Evolutionary conservation across 1,140 invertebrate genomes (phyloP).

Genomic region (Penaeus vannamei): DNA sequence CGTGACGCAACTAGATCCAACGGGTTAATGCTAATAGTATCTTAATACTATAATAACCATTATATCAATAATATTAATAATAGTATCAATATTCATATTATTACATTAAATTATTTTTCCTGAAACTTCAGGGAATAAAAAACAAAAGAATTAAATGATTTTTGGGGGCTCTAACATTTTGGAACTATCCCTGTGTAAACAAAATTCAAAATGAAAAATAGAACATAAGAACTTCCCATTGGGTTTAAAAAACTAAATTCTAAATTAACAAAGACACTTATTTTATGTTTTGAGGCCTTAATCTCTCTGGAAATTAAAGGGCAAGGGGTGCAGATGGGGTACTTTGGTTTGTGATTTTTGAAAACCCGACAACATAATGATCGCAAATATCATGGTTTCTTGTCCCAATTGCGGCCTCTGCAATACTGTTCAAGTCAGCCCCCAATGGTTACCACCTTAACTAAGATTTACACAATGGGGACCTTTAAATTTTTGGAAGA

Average conservation of each 20-base stretch:
- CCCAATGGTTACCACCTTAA: conserved; percentile 96
- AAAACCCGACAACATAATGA: conserved; percentile 90
- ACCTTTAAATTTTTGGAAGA: conserved; percentile 95
- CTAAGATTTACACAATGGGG: conserved; percentile 93
- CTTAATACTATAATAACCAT: too few relatives aligned
- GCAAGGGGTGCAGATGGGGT: conserved; percentile 92
- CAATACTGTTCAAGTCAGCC: conserved; percentile 94
- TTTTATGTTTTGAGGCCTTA: conserved; percentile 92
- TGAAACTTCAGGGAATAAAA: too few relatives aligned
- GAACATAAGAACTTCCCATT: too few relatives aligned
- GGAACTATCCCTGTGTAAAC: too few relatives aligned
- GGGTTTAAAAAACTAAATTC: not conserved
- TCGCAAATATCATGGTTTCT: conserved; percentile 96
- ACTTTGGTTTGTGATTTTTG: conserved; percentile 79
- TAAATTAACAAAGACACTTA: conserved; percentile 70
- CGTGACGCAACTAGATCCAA: too few relatives aligned
- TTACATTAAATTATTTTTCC: too few relatives aligned
- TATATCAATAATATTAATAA: too few relatives aligned
- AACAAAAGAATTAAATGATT: too few relatives aligned
- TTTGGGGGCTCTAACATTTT: too few relatives aligned
- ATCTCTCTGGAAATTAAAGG: conserved; percentile 84
- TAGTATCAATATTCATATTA: too few relatives aligned
- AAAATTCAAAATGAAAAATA: too few relatives aligned
- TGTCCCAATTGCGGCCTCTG: conserved; percentile 88
- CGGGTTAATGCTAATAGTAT: too few relatives aligned